These are phyloP conservation scores for Dipodomys stephensi DNA, from an alignment of 2,113 vertebrate genomes.

Conservation along the genomic window DNA sequence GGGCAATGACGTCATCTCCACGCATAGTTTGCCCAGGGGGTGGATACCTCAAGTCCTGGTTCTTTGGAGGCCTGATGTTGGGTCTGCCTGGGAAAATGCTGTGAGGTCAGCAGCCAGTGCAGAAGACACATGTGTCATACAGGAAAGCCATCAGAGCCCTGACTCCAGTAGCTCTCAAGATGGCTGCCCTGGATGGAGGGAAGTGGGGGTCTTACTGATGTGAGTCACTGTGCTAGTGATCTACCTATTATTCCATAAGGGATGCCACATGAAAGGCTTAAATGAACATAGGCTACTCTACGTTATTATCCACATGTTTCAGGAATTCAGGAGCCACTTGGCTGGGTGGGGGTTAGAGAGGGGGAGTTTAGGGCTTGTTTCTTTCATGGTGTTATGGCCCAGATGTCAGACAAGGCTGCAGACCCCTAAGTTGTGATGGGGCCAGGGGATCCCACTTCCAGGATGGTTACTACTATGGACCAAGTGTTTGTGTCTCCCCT, in stretches of 20 bases:
- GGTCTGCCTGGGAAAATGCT: slow-evolving; percentile 11
- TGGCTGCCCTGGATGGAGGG: background rate
- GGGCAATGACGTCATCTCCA: background rate
- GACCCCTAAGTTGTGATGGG: background rate
- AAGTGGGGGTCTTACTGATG: background rate
- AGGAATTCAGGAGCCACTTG: background rate
- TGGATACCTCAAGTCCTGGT: background rate
- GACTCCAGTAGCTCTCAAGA: background rate
- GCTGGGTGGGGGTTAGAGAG: background rate
- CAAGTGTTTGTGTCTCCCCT: background rate
- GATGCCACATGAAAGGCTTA: background rate
- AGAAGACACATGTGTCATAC: background rate
- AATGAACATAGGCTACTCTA: background rate
- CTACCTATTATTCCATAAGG: background rate
- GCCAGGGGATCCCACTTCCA: background rate
- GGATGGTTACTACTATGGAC: background rate
- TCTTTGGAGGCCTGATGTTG: background rate
- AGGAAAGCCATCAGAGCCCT: background rate
- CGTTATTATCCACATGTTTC: background rate
- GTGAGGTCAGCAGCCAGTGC: slow-evolving; percentile 29
- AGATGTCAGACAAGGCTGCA: background rate
- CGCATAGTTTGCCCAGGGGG: background rate
- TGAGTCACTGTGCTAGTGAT: too few relatives aligned
- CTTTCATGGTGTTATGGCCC: background rate
- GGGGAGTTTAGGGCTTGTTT: background rate